A percentile compares a stretch with the other conserved stretches of the same genome.
Conservation (phyloP, 2,797 vertebrate genomes). For the Syngnathus acus region DNA sequence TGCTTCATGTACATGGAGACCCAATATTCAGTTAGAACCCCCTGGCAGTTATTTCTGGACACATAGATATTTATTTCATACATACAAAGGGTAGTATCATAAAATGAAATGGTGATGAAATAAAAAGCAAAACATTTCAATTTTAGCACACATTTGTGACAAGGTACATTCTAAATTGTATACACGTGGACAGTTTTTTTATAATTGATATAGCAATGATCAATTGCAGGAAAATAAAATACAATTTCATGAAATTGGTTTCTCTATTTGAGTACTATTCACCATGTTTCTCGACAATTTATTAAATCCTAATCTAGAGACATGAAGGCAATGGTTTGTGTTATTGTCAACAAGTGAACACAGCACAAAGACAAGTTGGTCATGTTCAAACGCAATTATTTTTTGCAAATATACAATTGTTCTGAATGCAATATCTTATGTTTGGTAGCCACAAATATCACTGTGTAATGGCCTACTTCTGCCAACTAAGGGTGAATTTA, state of each 20-base stretch:
- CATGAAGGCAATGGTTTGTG: background rate
- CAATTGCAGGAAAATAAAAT: background rate
- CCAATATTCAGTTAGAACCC: background rate
- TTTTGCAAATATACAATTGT: background rate
- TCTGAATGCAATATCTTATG: background rate
- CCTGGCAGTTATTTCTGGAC: background rate
- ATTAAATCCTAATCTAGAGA: background rate
- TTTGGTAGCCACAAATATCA: background rate
- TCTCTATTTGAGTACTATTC: background rate
- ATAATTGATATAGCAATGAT: background rate
- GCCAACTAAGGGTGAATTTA: slow-evolving; percentile 38
- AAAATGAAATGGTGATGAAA: background rate
- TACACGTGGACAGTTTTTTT: background rate
- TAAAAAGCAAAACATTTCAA: background rate
- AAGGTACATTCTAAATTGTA: background rate
- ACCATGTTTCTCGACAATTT: background rate
- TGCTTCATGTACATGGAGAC: too few species aligned
- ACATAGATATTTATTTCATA: background rate
- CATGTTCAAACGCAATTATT: background rate
- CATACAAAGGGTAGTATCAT: background rate
- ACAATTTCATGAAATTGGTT: background rate
- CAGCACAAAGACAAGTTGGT: slow-evolving; percentile 2
- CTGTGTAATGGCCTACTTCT: background rate
- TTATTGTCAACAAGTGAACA: background rate
- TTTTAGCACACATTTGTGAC: background rate